Conservation (phyloP, 2,888 invertebrate species). For the Zele albiditarsus region DNA sequence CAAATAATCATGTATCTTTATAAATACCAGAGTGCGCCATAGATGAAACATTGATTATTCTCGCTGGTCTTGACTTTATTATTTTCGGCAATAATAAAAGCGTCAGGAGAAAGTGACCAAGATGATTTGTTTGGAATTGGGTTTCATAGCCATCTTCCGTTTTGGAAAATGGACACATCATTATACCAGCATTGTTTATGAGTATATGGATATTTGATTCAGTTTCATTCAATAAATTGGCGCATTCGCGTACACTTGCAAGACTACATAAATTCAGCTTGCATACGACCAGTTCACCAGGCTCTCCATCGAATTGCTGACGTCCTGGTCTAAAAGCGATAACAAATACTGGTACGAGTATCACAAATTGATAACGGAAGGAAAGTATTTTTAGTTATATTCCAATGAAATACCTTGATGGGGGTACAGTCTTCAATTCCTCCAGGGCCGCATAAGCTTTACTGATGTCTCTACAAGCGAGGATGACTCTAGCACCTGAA, state of each 20-base stretch:
- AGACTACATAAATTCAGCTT: constrained; percentile 76
- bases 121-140: constrained; percentile 81
- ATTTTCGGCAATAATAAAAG: constrained; percentile 78
- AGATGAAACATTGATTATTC: constrained; percentile 79
- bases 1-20: constrained; percentile 57
- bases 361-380: too few relatives aligned
- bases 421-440: constrained; percentile 65
- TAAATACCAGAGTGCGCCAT: constrained; percentile 73
- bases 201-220: constrained; percentile 78
- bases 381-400: too few relatives aligned
- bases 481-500: constrained; percentile 68
- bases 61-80: constrained; percentile 72
- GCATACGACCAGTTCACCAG: constrained; percentile 61
- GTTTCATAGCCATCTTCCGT: constrained; percentile 81
- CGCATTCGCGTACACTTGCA: constrained; percentile 76
- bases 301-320: constrained; percentile 57
- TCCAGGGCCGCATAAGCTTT: constrained; percentile 72
- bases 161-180: constrained; percentile 77
- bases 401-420: constrained; percentile 50
- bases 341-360: neutral
- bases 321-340: constrained; percentile 52
- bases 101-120: constrained; percentile 79
- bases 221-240: constrained; percentile 69
- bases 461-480: constrained; percentile 74
- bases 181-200: constrained; percentile 83